Conservation (phyloP, 2,797 vertebrate species). For the Cynodonichthys magdalenae region DNA sequence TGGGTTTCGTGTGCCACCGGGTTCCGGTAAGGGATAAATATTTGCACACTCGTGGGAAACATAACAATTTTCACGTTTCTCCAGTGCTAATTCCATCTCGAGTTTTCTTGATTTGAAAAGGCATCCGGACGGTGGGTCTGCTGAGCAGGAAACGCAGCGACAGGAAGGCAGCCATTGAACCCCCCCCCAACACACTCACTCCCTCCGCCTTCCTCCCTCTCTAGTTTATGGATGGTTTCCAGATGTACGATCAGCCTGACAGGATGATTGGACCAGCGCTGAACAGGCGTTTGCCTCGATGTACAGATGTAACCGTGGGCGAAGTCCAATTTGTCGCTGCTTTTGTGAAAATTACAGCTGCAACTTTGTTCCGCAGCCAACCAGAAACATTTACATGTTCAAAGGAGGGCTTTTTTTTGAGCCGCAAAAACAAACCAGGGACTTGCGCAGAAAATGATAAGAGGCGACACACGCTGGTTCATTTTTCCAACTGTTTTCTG, state of each 20-base stretch:
- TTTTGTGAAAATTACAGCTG: constrained; percentile 47
- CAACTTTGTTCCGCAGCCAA: constrained; percentile 40
- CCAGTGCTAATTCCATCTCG: constrained; percentile 38
- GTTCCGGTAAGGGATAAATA: constrained; percentile 68
- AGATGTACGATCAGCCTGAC: constrained; percentile 69
- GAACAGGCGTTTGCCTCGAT: constrained; percentile 40
- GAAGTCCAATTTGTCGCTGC: constrained; percentile 54
- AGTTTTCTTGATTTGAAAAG: constrained; percentile 48
- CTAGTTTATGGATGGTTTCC: constrained; percentile 70
- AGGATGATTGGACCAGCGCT: constrained; percentile 40
- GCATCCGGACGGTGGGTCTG: constrained; percentile 42
- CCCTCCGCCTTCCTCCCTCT: constrained; percentile 40
- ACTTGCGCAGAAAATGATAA: constrained; percentile 27
- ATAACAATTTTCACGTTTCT: constrained; percentile 54
- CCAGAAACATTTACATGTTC: constrained; percentile 30
- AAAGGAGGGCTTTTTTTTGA: constrained; percentile 27
- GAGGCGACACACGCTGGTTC: constrained; percentile 23
- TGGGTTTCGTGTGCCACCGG: constrained; percentile 54
- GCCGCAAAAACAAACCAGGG: constrained; percentile 31
- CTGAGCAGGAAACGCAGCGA: constrained; percentile 65
- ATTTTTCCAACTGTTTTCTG: constrained; percentile 30
- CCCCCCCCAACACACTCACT: constrained; percentile 14
- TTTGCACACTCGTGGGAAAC: constrained; percentile 53
- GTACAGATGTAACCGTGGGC: constrained; percentile 49
- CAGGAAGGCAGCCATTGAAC: constrained; percentile 76